Base-by-base conservation (phyloP, 2,888 invertebrate species). In the Xestoiulus laeticollis region DNA sequence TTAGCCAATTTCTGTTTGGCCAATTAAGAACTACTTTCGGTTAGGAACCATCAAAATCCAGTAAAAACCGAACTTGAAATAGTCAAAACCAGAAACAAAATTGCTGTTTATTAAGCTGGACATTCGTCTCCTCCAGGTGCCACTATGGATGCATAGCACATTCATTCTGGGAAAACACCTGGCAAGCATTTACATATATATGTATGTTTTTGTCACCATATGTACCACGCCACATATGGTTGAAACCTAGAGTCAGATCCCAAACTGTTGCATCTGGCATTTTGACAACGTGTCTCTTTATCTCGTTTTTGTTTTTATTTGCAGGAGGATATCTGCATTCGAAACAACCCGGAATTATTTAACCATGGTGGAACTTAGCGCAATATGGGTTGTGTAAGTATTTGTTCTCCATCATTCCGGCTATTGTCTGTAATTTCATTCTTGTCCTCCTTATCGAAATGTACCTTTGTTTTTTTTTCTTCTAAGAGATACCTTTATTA, bases 381-480 rank as follows among this genome's bases (percentile, higher is more conserved):
- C 87, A 32, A 87, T 87, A 32, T 87, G 87, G 87, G 87, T 87
- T 8, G 87, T 87, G 87, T 87, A 68, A 87, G 87, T 87, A 85
- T 85, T 38, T 32, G 22, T 43, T 85, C 85, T 32, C 26, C 32
- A 85, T n/a, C 26, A 38, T 85, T 85, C n/a, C 43, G 43, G 19
- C 85, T 14, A 30, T 38, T 32, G 33, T 32, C 32, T 30, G 85
- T 30, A 85, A 8, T 12, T 32, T 5, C 10, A 32, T 85, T 78
- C 78, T 22, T n/a, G 78, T 8, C 22, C 26, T 26, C 30, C 82
- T 26, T 26, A 82, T 30, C 30, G n/a, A 32, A 82, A 32, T 8
- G 22, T 22, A 26, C 26, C 26, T 14, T 26, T 30, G 78, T 78
- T 78, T n/a, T n/a, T n/a, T n/a, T n/a, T n/a, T n/a, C n/a, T n/a